Percentiles rank a stretch among this genome's conserved stretches.
Conservation (phyloP, 2,113 vertebrate genomes). For the Scomber japonicus region DNA sequence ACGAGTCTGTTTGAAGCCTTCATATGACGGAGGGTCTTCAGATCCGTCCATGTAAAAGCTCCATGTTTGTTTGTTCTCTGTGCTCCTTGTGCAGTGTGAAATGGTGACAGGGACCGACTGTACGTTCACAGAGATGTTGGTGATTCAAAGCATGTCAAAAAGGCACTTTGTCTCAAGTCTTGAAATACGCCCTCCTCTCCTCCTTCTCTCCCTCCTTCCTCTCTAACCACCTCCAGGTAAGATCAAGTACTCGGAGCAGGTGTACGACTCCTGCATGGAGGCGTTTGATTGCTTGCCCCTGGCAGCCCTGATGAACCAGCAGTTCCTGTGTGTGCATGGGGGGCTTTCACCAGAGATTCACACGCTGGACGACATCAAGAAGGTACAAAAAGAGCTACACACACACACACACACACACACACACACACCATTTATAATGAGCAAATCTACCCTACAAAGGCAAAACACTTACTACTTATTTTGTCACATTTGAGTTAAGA, state of each 20-base stretch:
- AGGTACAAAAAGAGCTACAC: slow-evolving; percentile 71
- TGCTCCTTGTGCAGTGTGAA: slow-evolving; percentile 2
- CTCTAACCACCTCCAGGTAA: slow-evolving; percentile 80
- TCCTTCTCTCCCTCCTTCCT: slow-evolving; percentile 18
- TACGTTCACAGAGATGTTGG: slow-evolving; percentile 2
- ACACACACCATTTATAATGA: no score
- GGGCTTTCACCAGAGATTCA: slow-evolving; percentile 89
- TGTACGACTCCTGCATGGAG: slow-evolving; percentile 89
- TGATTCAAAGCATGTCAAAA: slow-evolving; percentile 42
- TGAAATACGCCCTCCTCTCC: slow-evolving; percentile 8
- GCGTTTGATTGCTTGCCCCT: slow-evolving; percentile 88
- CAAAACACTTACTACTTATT: no score
- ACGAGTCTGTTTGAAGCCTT: slow-evolving; percentile 26
- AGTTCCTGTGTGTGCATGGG: slow-evolving; percentile 88
- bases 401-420: background rate
- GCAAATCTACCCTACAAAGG: no score
- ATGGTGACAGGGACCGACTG: slow-evolving; percentile 30
- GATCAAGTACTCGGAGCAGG: slow-evolving; percentile 90
- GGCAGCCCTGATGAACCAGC: slow-evolving; percentile 89
- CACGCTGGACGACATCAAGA: slow-evolving; percentile 89
- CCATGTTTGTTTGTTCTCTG: slow-evolving; percentile 6
- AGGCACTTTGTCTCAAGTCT: slow-evolving; percentile 32
- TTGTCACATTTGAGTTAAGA: no score
- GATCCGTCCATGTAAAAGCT: slow-evolving; percentile 13
- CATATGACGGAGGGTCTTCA: slow-evolving; percentile 12